Conservation (phyloP, 1,140 invertebrate species). For the Adoxophyes honmai region DNA sequence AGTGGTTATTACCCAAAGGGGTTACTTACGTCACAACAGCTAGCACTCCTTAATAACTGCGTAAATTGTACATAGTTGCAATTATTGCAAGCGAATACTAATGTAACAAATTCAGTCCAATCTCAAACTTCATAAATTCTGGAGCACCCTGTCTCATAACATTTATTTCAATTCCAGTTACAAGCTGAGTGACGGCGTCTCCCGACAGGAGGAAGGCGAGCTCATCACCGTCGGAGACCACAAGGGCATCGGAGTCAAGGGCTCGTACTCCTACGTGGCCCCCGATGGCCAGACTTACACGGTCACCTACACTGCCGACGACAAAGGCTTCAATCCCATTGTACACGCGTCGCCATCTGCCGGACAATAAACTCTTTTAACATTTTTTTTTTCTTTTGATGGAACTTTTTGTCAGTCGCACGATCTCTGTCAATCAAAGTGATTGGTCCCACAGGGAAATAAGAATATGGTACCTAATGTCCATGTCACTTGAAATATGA, state of each 20-base stretch:
- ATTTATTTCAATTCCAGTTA: conserved; percentile 46
- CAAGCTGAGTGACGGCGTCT: conserved; percentile 70
- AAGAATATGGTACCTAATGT: too few relatives aligned
- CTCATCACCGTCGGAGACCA: conserved; percentile 77
- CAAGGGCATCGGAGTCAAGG: conserved; percentile 80
- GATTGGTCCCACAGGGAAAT: too few relatives aligned
- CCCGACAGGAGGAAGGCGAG: conserved; percentile 62
- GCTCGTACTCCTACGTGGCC: conserved; percentile 79
- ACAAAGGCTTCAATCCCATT: conserved; percentile 78
- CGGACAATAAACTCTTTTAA: conserved; percentile 37
- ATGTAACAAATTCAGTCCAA: too few relatives aligned
- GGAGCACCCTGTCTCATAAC: too few relatives aligned
- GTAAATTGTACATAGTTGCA: too few relatives aligned
- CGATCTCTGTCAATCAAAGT: too few relatives aligned
- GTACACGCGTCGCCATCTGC: conserved; percentile 32
- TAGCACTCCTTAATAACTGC: too few relatives aligned
- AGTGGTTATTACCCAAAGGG: too few relatives aligned
- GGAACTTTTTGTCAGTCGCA: background rate
- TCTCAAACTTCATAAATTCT: too few relatives aligned
- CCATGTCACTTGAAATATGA: too few relatives aligned
- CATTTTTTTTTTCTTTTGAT: background rate
- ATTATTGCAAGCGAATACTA: too few relatives aligned
- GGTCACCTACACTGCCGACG: conserved; percentile 77
- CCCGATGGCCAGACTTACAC: conserved; percentile 76
- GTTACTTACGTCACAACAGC: too few relatives aligned